Conservation (phyloP, 1,140 invertebrate species). For the Hylaeus anthracinus region DNA sequence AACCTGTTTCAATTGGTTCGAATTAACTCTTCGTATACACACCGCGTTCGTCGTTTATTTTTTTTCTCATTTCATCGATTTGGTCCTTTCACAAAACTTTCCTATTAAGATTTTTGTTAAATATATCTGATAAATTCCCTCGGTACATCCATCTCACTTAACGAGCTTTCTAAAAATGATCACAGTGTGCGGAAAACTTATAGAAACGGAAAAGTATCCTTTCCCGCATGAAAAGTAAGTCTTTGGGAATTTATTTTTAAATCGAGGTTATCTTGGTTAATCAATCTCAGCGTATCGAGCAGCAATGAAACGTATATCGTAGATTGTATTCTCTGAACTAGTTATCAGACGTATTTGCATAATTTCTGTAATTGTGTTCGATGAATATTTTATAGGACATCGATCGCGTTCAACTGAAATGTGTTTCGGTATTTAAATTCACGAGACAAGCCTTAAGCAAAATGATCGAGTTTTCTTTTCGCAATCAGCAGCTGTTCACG, state of each 20-base stretch:
- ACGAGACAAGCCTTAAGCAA: no score
- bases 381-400: not conserved
- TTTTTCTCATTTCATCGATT: not conserved
- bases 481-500: not conserved
- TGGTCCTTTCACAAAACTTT: not conserved
- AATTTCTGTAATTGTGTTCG: not conserved
- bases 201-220: not conserved
- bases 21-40: not conserved
- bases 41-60: not conserved
- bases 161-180: not conserved
- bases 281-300: not conserved
- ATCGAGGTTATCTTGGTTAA: not conserved
- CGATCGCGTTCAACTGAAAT: no score
- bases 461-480: not conserved
- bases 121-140: not conserved
- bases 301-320: no score
- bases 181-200: not conserved
- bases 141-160: not conserved
- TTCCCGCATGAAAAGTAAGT: not conserved
- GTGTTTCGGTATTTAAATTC: no score
- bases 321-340: no score
- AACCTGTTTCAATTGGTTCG: slow-evolving; percentile 9
- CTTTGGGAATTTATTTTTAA: not conserved
- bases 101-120: not conserved
- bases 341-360: not conserved